Base-by-base conservation (phyloP, 2,113 vertebrate species). In the Nansenia antarctica region DNA sequence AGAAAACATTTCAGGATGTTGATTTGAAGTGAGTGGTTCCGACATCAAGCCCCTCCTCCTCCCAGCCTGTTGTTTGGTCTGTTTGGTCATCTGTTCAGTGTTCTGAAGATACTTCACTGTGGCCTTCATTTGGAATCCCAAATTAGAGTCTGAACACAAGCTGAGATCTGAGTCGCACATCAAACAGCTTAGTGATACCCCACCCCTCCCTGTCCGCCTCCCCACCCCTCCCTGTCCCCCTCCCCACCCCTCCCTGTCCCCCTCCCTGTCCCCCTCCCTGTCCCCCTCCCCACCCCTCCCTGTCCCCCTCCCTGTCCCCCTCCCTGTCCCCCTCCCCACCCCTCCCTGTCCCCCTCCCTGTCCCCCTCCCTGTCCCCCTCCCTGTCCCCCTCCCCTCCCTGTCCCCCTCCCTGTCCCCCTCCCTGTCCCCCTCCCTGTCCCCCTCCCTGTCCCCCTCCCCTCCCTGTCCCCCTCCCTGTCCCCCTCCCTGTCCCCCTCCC, bases 121-220 rank as follows among this genome's bases (percentile, higher is more conserved):
- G 29, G 66, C 53, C 49, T 58, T 31, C 24, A 32, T 57, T 55
- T 69, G 12, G 42, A 67, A 63, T 52, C 53, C 67, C 58, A 77
- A 82, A 85, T 84, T 65, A 82, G 62, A 71, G 39, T 61, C 32
- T 74, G 71, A 82, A 80, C 76, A 76, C 69, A 42, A 73, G 72
- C 76, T 68, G 72, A 55, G 77, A 83, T 72, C 42, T 31, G 67
- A 70, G 67, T 84, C 81, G 73, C 82, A 87, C 89, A 80, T 86
- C 74, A 85, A 81, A 34, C 45, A 73, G 45, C 66, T 81, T 67
- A 72, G 29, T 67, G 62, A 72, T 67, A 59, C 66, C 27, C 62
- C 59, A 24, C 80, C 67, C 72, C 69, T 74, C 69, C 45, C 15
- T 58, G 67, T n/a, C n/a, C n/a, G n/a, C n/a, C n/a, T n/a, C n/a